Base-by-base conservation (phyloP, 2,113 vertebrate genomes). In the Rhinopomastus cyanomelas region DNA sequence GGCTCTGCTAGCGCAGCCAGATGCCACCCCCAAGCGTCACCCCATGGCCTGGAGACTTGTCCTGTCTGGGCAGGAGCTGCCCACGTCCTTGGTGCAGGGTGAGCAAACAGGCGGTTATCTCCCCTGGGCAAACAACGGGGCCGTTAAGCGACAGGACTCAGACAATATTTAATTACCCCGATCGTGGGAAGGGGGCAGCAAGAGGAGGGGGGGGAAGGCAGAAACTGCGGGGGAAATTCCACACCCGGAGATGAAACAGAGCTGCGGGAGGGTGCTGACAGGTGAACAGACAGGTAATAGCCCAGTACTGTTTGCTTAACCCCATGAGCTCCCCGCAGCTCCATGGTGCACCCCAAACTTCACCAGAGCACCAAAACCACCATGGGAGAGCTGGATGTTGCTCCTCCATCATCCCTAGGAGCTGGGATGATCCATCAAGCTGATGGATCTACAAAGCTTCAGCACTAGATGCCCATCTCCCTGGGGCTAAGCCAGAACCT, bases 221-320 rank as follows among this genome's bases (percentile, higher is more conserved):
- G 94, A 67, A 94, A 96, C 96, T 96, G 86, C 76, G 91, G 98
- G 98, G 98, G 98, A 96, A 98, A 98, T 98, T 98, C 97, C 95
- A 68, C 34, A 61, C 29, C 20, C 64, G 34, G 80, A 96, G 97
- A 97, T 97, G n/a, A 97, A 97, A 95, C 53, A 48, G 88, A 88
- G 80, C 95, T 81, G 90, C 89, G 92, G 81, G 92, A 29, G 92
- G 61, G 92, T 32, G 77, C 68, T 96, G 97, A 96, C 95, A 96
- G 96, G 93, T 94, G 92, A 94, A 92, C 96, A 96, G 97, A 96
- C 97, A 96, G 97, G 96, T 96, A 94, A 97, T 88, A 93, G 78
- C 93, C 95, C 93, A 56, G 79, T 32, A 0, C 66, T 95, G 96
- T 97, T 96, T 81, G 96, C 95, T 95, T 90, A 97, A 89, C 94